Evolutionary conservation across 2,797 vertebrate species (phyloP).

Genomic region (Sebastes alutus): DNA sequence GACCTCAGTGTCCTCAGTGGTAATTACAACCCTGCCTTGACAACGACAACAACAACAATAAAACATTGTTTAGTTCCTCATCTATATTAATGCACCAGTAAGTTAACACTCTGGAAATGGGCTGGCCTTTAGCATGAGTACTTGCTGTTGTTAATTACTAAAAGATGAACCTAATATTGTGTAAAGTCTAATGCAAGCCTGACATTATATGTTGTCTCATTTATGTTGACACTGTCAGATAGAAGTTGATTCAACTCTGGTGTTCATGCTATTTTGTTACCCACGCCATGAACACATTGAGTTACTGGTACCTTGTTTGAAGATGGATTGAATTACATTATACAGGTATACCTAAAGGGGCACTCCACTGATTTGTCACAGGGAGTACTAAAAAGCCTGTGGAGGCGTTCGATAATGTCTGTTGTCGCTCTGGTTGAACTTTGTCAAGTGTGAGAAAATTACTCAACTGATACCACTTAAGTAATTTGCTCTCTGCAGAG

Average conservation of each 20-base stretch:
- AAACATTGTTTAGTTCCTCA: neutral
- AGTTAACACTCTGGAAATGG: neutral
- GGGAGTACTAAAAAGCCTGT: neutral
- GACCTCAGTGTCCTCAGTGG: neutral
- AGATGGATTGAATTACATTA: neutral
- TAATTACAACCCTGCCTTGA: neutral
- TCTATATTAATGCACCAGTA: neutral
- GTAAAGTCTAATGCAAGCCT: neutral
- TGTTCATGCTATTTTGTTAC: neutral
- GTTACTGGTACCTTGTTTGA: neutral
- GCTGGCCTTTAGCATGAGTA: no score
- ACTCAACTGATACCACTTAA: neutral
- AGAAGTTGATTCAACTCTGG: neutral
- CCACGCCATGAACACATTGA: neutral
- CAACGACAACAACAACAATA: neutral
- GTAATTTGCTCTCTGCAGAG: neutral
- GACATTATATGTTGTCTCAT: neutral
- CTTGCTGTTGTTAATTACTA: neutral
- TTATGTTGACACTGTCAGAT: neutral
- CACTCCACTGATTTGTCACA: neutral
- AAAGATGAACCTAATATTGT: neutral
- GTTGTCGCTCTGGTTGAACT: neutral
- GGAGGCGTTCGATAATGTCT: neutral
- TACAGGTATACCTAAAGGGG: neutral
- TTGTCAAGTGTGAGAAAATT: neutral